phyloP scores from a whole-genome alignment of 2,113 vertebrate species.

The Platichthys flesus region DNA sequence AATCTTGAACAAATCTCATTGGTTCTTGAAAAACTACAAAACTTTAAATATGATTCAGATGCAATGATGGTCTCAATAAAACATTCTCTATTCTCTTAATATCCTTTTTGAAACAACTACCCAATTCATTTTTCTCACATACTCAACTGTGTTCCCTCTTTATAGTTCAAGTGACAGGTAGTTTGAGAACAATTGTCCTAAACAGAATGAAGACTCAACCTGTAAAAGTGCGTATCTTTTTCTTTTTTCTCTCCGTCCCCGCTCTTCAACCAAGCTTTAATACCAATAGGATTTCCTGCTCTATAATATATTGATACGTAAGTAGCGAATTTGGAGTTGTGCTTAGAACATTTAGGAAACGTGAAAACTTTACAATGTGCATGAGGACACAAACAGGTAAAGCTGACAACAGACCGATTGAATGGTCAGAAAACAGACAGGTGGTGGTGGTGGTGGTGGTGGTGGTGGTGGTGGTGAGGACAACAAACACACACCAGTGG shows the following conservation, averaged over 20 bases:
- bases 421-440: not conserved
- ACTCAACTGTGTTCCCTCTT: not conserved
- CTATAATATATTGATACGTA: not conserved
- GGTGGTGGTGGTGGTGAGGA: not conserved
- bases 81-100: not conserved
- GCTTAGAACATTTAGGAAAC: not conserved
- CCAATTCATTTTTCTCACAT: not conserved
- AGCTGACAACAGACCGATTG: not conserved
- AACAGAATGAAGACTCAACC: not conserved
- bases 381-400: not conserved
- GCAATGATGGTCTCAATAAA: no score
- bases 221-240: not conserved
- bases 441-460: not conserved
- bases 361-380: not conserved
- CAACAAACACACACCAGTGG: slow-evolving; percentile 1
- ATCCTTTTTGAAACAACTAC: not conserved
- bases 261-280: not conserved
- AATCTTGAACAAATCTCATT: no score
- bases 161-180: no score
- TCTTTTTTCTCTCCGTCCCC: not conserved
- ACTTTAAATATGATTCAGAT: no score
- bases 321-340: not conserved
- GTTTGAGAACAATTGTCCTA: not conserved
- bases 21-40: no score
- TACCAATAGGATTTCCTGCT: not conserved